Conservation (phyloP, 2,797 vertebrate species). For the Trichosurus vulpecula region DNA sequence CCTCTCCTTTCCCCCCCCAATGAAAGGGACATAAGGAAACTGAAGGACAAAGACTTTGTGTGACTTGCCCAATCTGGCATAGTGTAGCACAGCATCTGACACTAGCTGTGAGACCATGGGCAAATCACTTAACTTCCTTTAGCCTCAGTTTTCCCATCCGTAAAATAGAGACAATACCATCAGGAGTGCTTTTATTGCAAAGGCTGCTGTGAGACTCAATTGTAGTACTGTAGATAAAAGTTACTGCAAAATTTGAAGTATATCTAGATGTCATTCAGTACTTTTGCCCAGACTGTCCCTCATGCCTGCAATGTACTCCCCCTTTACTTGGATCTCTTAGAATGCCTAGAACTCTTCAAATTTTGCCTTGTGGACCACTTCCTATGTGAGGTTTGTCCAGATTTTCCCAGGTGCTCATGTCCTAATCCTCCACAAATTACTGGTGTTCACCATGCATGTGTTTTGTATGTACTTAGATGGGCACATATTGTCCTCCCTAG, state of each 20-base stretch:
- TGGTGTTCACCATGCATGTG: neutral
- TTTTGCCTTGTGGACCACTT: neutral
- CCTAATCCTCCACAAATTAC: neutral
- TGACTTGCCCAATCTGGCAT: neutral
- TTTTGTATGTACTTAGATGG: neutral
- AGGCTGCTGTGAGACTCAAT: neutral
- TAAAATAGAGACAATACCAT: neutral
- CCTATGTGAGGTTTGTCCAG: neutral
- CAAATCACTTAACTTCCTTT: neutral
- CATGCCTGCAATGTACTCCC: neutral
- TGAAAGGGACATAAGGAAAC: neutral
- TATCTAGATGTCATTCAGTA: neutral
- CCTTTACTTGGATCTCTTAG: neutral
- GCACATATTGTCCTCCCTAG: no score
- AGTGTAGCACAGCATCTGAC: neutral
- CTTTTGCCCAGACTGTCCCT: neutral
- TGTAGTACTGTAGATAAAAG: neutral
- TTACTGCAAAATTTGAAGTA: neutral
- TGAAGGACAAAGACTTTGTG: neutral
- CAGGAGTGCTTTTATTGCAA: neutral
- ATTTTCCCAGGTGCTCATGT: neutral
- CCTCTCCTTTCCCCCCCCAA: neutral
- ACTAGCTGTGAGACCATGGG: neutral
- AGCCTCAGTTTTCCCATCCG: neutral
- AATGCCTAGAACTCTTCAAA: neutral